Conservation (phyloP, 2,113 vertebrate species). For the Peucedramus taeniatus region DNA sequence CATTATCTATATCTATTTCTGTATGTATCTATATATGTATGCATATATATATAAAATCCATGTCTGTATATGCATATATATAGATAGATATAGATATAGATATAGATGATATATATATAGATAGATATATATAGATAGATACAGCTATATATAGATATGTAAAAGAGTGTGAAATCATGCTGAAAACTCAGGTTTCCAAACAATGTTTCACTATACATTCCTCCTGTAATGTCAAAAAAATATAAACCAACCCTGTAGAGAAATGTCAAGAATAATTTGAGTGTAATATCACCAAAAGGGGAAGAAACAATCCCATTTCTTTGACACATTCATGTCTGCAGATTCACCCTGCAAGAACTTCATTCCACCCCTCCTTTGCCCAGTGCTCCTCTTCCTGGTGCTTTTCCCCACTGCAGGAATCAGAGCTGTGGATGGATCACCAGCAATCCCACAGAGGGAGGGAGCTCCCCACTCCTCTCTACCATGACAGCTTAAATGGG, state of each 20-base stretch:
- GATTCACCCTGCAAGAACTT: neutral
- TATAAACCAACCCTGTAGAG: neutral
- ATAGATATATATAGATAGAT: neutral
- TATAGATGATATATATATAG: neutral
- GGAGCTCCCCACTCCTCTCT: neutral
- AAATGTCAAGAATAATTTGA: neutral
- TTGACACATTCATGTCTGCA: accelerated
- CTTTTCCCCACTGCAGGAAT: neutral
- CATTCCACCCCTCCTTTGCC: accelerated
- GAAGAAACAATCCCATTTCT: neutral
- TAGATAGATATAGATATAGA: neutral
- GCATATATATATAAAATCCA: neutral
- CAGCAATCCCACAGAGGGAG: neutral
- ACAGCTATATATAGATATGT: neutral
- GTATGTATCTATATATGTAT: too few species aligned
- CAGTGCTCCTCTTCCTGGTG: neutral
- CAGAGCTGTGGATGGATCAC: neutral
- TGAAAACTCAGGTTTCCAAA: neutral
- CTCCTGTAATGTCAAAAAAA: neutral
- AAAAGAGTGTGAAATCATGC: neutral
- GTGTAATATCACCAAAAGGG: neutral
- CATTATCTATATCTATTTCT: neutral
- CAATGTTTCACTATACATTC: neutral
- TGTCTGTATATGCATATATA: neutral
- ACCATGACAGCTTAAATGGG: neutral